Base-by-base conservation (phyloP, 2,113 vertebrate genomes). In the Albula glossodonta region DNA sequence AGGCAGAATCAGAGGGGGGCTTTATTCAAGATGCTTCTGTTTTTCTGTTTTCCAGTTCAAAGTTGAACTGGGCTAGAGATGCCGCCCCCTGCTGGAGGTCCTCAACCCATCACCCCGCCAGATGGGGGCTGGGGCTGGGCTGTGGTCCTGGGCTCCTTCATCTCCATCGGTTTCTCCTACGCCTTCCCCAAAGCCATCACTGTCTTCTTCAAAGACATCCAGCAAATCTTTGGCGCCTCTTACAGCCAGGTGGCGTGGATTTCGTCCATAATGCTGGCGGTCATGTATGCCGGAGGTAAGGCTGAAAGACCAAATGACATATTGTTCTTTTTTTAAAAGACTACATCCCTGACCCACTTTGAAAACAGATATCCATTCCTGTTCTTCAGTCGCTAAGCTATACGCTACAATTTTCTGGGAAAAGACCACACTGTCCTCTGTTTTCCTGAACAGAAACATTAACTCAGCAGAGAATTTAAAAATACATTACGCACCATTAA, bases 231-330 rank as follows among this genome's bases (percentile, higher is more conserved):
- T 86, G 79, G 92, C 4, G 94, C 96, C 22, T 92, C 96, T 50
- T 98, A 97, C 91, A 99, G 97, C 87, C 93, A 99, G 92, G 96
- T 98, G 63, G 97, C 97, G 0, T 98, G 97, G 98, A 99, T 99
- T 93, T 99, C 98, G 77, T 99, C 97, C 0, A 99, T 99, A 91
- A 99, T 99, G 97, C 92, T 99, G 17, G 97, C 98, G 17, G 97
- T 99, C 90, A 99, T 99, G 98, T 99, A 99, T n/a, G 98, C 97
- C 83, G 97, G 98, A 96, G 98, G 98, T 99, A 95, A 96, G 95
- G 19, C 0, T 87, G 49, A 70, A 51, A 25, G 7, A 10, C 12
- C 12, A 5, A 0, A 51, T 80, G 19, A 8, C 12, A 6, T 53
- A 25, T n/a, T 4, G 1, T 10, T 86, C 79, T 19, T 41, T 5